Evolutionary conservation across 2,888 invertebrate genomes (phyloP).

Genomic region (Osmoderma eremita): DNA sequence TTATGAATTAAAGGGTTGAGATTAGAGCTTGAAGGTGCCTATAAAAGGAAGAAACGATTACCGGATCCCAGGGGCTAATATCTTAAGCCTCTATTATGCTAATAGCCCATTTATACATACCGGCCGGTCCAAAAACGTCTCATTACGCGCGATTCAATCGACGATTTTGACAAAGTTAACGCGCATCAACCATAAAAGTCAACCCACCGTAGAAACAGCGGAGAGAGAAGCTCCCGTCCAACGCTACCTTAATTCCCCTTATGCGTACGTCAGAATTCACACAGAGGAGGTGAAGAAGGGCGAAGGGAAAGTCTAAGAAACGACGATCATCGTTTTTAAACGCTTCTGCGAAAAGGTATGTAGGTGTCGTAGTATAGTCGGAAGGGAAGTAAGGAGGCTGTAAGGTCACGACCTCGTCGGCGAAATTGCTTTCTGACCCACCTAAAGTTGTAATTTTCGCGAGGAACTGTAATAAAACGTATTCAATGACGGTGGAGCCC

Average conservation of each 20-base stretch:
- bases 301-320: background rate
- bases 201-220: background rate
- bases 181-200: background rate
- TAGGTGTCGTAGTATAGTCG: constrained; percentile 2
- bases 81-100: constrained; percentile 36
- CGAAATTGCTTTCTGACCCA: constrained; percentile 33
- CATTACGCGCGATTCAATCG: constrained; percentile 40
- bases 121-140: constrained; percentile 28
- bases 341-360: constrained; percentile 6
- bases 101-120: constrained; percentile 30
- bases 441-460: constrained; percentile 37
- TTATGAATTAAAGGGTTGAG: too few relatives aligned
- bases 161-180: constrained; percentile 30
- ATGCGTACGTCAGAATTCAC: constrained; percentile 9
- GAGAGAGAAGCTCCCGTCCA: background rate
- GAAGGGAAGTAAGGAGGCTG: background rate
- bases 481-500: constrained; percentile 17
- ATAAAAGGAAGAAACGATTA: constrained; percentile 2
- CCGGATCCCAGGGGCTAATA: constrained; percentile 20
- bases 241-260: background rate
- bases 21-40: too few relatives aligned
- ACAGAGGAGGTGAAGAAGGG: too few relatives aligned
- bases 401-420: constrained; percentile 9
- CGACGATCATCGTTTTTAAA: constrained; percentile 24
- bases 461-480: constrained; percentile 40